Evolutionary conservation across 2,797 vertebrate species (phyloP).

Genomic region (Neopelma chrysocephalum): DNA sequence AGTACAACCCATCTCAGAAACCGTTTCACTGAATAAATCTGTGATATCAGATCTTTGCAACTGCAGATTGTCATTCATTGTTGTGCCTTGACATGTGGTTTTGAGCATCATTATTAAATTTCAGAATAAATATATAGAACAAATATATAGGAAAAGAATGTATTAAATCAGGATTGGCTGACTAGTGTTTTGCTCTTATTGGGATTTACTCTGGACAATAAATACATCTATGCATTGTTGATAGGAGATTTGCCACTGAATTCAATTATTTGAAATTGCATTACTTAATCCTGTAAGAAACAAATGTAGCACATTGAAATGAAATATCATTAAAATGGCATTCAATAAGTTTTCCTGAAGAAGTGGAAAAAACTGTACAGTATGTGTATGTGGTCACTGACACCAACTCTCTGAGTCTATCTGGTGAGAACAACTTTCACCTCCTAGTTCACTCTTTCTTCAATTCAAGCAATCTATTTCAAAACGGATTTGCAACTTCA

Average conservation of each 20-base stretch:
- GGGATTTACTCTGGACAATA: not conserved
- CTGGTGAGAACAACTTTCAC: not conserved
- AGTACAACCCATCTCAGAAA: not conserved
- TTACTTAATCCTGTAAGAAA: not conserved
- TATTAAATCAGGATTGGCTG: not conserved
- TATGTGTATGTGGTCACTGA: not conserved
- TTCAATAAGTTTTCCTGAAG: not conserved
- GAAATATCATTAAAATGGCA: not conserved
- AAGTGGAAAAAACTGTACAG: not conserved
- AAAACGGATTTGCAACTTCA: not conserved
- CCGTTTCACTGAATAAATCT: not conserved
- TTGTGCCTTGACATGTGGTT: not conserved
- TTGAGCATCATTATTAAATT: not conserved
- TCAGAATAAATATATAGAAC: not conserved
- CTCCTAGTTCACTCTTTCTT: not conserved
- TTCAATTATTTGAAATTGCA: not conserved
- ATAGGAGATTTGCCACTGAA: not conserved
- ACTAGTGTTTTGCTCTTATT: not conserved
- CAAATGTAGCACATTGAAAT: not conserved
- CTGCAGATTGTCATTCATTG: not conserved
- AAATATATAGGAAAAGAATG: not conserved
- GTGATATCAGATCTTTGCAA: not conserved
- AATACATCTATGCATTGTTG: not conserved
- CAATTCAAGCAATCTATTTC: not conserved
- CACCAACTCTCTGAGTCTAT: not conserved